phyloP scores from a whole-genome alignment of 1,140 invertebrate species.

The Neodiprion virginianus region DNA sequence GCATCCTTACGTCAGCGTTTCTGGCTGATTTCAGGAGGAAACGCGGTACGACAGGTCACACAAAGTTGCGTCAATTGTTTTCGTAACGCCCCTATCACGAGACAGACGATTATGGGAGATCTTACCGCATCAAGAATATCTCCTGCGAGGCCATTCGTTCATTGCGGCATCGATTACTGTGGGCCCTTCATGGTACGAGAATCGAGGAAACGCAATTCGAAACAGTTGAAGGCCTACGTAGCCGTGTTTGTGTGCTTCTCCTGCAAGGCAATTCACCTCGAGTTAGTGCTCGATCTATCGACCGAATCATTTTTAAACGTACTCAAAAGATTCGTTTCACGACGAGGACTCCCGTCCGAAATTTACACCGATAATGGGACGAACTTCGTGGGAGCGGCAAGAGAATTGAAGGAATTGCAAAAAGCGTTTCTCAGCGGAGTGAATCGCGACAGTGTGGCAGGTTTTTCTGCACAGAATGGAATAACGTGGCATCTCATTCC shows the following conservation, averaged over 20 bases:
- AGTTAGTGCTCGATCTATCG: constrained; percentile 38
- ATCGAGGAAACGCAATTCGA: too few species aligned
- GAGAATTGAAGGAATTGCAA: constrained; percentile 28
- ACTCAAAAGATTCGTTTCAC: constrained; percentile 37
- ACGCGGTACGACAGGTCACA: constrained; percentile 25
- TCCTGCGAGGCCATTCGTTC: constrained; percentile 21
- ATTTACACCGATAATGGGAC: constrained; percentile 49
- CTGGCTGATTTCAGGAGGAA: constrained; percentile 28
- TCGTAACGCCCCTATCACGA: constrained; percentile 6
- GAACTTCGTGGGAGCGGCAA: constrained; percentile 46
- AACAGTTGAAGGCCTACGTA: background rate
- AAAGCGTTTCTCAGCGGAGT: constrained; percentile 10
- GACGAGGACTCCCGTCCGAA: constrained; percentile 31
- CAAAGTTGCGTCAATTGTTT: constrained; percentile 31
- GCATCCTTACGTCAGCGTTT: constrained; percentile 22
- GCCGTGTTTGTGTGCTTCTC: constrained; percentile 33
- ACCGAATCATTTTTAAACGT: constrained; percentile 37
- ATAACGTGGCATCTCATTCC: constrained; percentile 42
- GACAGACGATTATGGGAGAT: constrained; percentile 33
- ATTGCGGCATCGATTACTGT: constrained; percentile 26
- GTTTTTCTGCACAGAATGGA: background rate
- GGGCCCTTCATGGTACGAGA: constrained; percentile 22
- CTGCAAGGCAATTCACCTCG: constrained; percentile 45
- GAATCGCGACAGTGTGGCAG: background rate
- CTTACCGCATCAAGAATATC: constrained; percentile 26